Evolutionary conservation across 2,888 invertebrate species (phyloP).

Genomic region (Stomorhina lunata): DNA sequence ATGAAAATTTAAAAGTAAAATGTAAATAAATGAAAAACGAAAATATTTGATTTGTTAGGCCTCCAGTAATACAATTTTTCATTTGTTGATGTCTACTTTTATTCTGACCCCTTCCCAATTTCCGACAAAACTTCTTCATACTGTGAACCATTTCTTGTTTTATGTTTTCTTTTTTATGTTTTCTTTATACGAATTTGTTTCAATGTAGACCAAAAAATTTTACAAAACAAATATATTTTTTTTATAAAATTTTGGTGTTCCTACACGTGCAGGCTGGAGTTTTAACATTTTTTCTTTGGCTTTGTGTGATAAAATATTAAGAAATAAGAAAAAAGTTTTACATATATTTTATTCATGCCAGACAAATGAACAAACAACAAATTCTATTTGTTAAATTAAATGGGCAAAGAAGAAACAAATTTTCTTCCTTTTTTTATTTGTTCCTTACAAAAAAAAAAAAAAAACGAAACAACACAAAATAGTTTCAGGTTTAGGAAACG

Average conservation of each 20-base stretch:
- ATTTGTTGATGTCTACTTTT: slow-evolving; percentile 47
- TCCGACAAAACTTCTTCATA: background rate
- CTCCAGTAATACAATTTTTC: slow-evolving; percentile 33
- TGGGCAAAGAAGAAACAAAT: slow-evolving; percentile 20
- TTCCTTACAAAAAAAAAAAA: background rate
- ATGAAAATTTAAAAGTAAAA: no score
- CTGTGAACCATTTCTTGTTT: slow-evolving; percentile 25
- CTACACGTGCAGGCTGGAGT: slow-evolving; percentile 18
- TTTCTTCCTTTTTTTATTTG: background rate
- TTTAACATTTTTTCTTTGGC: background rate
- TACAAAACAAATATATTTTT: no score
- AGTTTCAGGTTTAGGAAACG: slow-evolving; percentile 2
- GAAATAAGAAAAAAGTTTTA: slow-evolving; percentile 1
- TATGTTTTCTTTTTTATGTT: slow-evolving; percentile 39
- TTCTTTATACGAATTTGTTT: background rate
- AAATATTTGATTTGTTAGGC: slow-evolving; percentile 53
- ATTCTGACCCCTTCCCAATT: background rate
- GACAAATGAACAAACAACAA: slow-evolving; percentile 60
- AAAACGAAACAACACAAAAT: background rate
- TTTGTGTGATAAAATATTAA: slow-evolving; percentile 17
- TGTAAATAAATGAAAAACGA: slow-evolving; percentile 4
- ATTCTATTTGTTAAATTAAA: slow-evolving; percentile 63
- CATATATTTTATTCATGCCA: slow-evolving; percentile 61
- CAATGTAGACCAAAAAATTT: no score
- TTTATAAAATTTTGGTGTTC: background rate